Evolutionary conservation across 2,113 vertebrate species (phyloP).

Genomic region (Pluvialis apricaria): DNA sequence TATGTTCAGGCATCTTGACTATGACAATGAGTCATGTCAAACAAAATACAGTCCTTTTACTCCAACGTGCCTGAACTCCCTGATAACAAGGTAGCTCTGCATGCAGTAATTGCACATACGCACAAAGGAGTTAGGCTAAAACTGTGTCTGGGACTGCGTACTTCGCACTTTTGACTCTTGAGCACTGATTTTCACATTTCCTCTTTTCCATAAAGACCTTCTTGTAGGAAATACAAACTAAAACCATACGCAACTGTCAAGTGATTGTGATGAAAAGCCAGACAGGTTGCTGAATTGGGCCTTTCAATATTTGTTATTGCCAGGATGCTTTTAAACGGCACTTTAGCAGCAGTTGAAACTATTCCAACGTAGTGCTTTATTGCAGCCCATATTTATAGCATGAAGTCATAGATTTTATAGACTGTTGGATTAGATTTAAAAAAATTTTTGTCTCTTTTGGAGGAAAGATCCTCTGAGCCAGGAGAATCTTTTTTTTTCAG

Average conservation of each 20-base stretch:
- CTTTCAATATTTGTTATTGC: constrained; percentile 2
- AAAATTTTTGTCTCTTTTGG: background rate
- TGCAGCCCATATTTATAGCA: background rate
- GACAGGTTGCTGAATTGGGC: constrained; percentile 2
- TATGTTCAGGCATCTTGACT: background rate
- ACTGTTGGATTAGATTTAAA: background rate
- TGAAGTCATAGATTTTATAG: constrained; percentile 14
- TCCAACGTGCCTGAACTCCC: background rate
- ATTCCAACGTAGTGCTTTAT: constrained; percentile 5
- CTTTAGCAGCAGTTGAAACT: constrained; percentile 26
- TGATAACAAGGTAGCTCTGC: background rate
- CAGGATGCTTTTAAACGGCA: constrained; percentile 31
- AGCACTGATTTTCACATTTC: background rate
- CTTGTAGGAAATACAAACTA: background rate
- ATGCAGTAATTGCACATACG: background rate
- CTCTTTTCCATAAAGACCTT: background rate
- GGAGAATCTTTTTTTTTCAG: background rate
- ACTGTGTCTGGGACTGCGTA: background rate
- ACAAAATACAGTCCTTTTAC: background rate
- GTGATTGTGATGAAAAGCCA: background rate
- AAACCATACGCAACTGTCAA: background rate
- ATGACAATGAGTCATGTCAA: background rate
- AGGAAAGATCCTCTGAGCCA: background rate
- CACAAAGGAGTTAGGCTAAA: background rate
- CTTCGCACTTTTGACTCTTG: background rate